Evolutionary conservation across 2,797 vertebrate species (phyloP), one percentile per base, ranked within the genome.

Genomic region (Limosa lapponica): DNA sequence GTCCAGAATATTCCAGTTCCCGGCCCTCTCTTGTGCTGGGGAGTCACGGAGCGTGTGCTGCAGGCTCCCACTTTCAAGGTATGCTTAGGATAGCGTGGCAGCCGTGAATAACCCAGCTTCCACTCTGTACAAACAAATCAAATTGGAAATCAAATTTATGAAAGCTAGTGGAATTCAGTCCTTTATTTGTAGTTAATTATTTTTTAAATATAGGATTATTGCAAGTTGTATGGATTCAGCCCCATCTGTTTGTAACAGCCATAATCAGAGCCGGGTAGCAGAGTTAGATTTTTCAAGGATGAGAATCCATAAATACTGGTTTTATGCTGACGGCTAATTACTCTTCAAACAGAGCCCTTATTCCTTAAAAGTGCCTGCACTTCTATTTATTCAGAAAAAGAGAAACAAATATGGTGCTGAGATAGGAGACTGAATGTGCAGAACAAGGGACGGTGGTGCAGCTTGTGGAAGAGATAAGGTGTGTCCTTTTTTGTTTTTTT

Each of bases 301-400:
- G 83, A 95, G 81, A 92, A 96, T 94, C 94, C 95, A 90, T 91
- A 87, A 88, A 83, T 95, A 87, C 90, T 92, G 79, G 94, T 85
- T 95, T 90, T 95, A 90, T 93, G 90, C 93, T 95, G 87, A 97
- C 93, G 86, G 94, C 94, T 95, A 95, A 97, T 97, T 97, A 93
- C 93, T 97, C 92, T 93, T 96, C 92, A 91, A 79, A 95, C 93
- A 89, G 49, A 95, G 73, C 71, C 39, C 83, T 96, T 87, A 90
- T 89, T 97, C 82, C 85, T 96, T 96, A 94, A 95, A 96, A 96
- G 55, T 92, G 94, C 86, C 89, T 87, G 48, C 79, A 62, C 83
- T 94, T 72, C 20, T 94, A 1, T 93, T 96, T 95, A 82, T 89
- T 93, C 58, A 74, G 90, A 90, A 61, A 44, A 83, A 74, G 64